phyloP scores from a whole-genome alignment of 2,888 invertebrate genomes.

The Hyppa rectilinea region DNA sequence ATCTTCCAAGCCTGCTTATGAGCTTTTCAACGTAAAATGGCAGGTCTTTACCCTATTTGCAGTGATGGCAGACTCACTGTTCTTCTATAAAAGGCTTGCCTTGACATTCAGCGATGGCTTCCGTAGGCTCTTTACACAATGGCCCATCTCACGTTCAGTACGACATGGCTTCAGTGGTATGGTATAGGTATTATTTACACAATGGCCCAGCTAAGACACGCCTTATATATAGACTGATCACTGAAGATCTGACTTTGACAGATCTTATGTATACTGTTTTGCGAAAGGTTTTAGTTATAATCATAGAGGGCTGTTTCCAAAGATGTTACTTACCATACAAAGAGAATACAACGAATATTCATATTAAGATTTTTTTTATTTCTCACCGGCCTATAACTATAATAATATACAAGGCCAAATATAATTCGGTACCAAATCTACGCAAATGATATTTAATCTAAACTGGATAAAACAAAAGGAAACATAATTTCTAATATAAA shows the following conservation, averaged over 20 bases:
- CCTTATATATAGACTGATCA: no score
- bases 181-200: neutral
- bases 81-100: neutral
- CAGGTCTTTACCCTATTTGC: neutral
- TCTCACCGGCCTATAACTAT: neutral
- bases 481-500: no score
- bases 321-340: neutral
- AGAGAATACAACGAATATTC: neutral
- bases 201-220: neutral
- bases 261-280: neutral
- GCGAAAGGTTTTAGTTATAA: neutral
- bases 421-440: no score
- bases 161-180: neutral
- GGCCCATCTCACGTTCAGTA: neutral
- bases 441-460: no score
- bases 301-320: no score
- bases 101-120: neutral
- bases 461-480: no score
- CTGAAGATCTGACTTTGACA: neutral
- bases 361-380: neutral
- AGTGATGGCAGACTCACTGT: constrained; percentile 11
- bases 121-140: constrained; percentile 12
- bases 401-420: no score
- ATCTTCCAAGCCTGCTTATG: neutral
- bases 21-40: neutral